Evolutionary conservation across 2,797 vertebrate species (phyloP).

Genomic region (Myotis pilosus): DNA sequence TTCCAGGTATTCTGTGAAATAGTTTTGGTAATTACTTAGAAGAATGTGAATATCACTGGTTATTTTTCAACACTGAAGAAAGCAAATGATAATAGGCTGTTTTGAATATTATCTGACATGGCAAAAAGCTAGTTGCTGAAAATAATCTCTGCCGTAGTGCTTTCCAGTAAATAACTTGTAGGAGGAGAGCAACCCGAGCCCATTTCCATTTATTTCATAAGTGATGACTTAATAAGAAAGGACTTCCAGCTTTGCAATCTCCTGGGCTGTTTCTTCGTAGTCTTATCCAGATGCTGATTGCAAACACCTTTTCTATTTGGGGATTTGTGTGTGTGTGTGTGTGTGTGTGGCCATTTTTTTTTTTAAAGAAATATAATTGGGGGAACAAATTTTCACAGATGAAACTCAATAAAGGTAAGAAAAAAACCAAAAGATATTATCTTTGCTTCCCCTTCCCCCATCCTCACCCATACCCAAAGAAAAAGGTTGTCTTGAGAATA

Average conservation of each 20-base stretch:
- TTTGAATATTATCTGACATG: slow-evolving; percentile 42
- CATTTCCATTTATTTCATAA: slow-evolving; percentile 47
- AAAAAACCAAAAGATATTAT: neutral
- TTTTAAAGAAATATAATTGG: neutral
- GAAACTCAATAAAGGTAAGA: neutral
- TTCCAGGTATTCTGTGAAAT: slow-evolving; percentile 19
- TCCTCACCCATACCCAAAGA: neutral
- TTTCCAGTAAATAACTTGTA: slow-evolving; percentile 20
- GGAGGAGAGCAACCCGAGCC: neutral
- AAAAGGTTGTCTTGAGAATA: neutral
- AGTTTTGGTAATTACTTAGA: slow-evolving; percentile 53
- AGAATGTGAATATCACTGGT: neutral
- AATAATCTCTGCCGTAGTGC: neutral
- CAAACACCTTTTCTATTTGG: neutral
- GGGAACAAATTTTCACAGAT: neutral
- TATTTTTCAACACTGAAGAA: slow-evolving; percentile 38
- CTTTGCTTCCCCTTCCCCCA: neutral
- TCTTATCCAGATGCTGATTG: neutral
- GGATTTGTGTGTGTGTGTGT: neutral
- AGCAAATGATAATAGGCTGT: slow-evolving; percentile 11
- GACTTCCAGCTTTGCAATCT: slow-evolving; percentile 20
- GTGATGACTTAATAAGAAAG: neutral
- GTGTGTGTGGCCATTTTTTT: neutral
- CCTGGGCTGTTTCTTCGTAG: neutral
- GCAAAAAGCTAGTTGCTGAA: slow-evolving; percentile 29